Base-by-base conservation (phyloP, 2,888 invertebrate species). In the Polylopha cassiicola region DNA sequence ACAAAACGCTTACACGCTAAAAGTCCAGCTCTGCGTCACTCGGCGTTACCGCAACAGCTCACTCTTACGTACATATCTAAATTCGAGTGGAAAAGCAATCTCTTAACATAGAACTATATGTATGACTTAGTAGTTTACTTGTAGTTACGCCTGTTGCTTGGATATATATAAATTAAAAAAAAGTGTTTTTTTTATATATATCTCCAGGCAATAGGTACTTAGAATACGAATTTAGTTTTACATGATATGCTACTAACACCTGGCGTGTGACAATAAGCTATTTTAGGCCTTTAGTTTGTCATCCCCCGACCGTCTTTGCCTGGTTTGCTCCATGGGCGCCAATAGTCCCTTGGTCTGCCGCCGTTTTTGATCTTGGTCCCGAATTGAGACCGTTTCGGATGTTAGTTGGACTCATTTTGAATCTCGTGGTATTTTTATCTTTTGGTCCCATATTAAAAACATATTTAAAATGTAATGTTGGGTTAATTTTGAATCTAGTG, bases 201-300 rank as follows among this genome's bases (percentile, higher is more conserved):
- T 7, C 13, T 7, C 10, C 7, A n/a, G n/a, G 16, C 27, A 8
- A 34, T 38, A 37, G 38, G 48, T 44, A 32, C 27, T 47, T 50
- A 53, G 50, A 47, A 50, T 43, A 48, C 47, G 51, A 59, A 61
- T 56, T 58, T 72, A 74, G 71, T 65, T 65, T 75, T 54, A 61
- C 69, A 75, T 68, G 69, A 79, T 76, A 78, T 81, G 81, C 74
- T 61, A 77, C 81, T 81, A 82, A 82, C 81, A 79, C 67, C 64
- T 77, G 76, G 77, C 72, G 58, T 56, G 64, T 73, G 81, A 82
- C 81, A 82, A 82, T 82, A 82, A 80, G 76, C 73, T 77, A 72
- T 73, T 61, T 73, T 64, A 63, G 62, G 71, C 64, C 73, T 58
- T 72, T 78, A 79, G 76, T 51, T 44, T 53, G 47, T 53, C 39